phyloP scores from a whole-genome alignment of 1,140 invertebrate species.

The Drosophila sturtevanti region DNA sequence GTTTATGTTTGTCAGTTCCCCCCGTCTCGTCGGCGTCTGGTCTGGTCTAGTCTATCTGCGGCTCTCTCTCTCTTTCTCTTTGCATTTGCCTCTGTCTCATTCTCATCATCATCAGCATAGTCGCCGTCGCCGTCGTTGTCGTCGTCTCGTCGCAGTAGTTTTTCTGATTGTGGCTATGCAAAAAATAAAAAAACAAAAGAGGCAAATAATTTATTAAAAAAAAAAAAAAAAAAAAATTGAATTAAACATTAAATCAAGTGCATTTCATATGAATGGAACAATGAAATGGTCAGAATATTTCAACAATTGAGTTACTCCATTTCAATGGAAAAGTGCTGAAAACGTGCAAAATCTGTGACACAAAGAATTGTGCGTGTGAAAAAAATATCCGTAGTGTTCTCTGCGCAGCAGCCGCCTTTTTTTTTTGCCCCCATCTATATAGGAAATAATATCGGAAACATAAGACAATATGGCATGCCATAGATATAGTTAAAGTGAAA shows the following conservation, averaged over 20 bases:
- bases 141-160: constrained; percentile 74
- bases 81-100: constrained; percentile 43
- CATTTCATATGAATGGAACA: constrained; percentile 19
- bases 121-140: constrained; percentile 64
- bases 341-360: constrained; percentile 34
- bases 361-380: constrained; percentile 42
- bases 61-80: constrained; percentile 50
- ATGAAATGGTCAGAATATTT: constrained; percentile 13
- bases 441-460: constrained; percentile 15
- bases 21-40: not conserved
- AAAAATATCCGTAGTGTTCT: constrained; percentile 27
- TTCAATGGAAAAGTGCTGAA: constrained; percentile 26
- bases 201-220: constrained; percentile 46
- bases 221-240: too few species aligned
- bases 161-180: constrained; percentile 75
- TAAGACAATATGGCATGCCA: constrained; percentile 37
- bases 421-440: constrained; percentile 16
- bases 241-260: constrained; percentile 43
- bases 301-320: not conserved
- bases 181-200: constrained; percentile 54
- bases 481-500: constrained; percentile 28
- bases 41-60: constrained; percentile 10
- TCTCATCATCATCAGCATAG: constrained; percentile 67
- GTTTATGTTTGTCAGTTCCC: constrained; percentile 29
- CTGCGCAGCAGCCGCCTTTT: constrained; percentile 79